Percentiles rank a stretch among this genome's conserved stretches.
Conservation (phyloP, 2,113 vertebrate genomes). For the Ancistrus triradiatus region DNA sequence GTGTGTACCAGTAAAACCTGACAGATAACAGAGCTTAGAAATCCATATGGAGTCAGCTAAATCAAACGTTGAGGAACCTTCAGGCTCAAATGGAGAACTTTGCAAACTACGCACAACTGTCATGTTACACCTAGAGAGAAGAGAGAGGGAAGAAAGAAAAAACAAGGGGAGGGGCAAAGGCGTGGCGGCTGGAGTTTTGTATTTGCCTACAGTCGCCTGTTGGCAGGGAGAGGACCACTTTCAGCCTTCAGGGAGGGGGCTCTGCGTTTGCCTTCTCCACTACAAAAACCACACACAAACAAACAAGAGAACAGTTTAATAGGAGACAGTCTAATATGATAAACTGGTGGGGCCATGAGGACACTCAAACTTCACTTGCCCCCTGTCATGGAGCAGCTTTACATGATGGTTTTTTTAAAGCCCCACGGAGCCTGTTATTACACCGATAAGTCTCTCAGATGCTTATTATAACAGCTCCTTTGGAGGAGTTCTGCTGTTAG, state of each 20-base stretch:
- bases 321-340: conserved; percentile 73
- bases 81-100: conserved; percentile 8
- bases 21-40: background rate
- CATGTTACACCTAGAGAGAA: conserved; percentile 27
- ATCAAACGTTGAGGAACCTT: conserved; percentile 24
- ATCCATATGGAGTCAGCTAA: no score
- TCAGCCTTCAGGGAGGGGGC: conserved; percentile 97
- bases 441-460: no score
- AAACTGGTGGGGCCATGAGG: background rate
- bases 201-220: conserved; percentile 99
- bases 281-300: conserved; percentile 99
- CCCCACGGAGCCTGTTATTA: no score
- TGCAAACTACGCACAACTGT: conserved; percentile 18
- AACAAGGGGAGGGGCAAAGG: conserved; percentile 46
- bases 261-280: conserved; percentile 99
- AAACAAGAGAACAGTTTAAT: conserved; percentile 98
- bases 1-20: conserved; percentile 10
- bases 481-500: no score
- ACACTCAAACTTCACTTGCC: no score
- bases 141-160: conserved; percentile 48
- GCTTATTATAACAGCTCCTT: no score
- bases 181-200: conserved; percentile 93
- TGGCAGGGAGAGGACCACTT: conserved; percentile 97
- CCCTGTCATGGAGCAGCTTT: no score
- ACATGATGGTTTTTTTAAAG: no score